phyloP scores from a whole-genome alignment of 2,113 vertebrate genomes.

The Gorilla gorilla region DNA sequence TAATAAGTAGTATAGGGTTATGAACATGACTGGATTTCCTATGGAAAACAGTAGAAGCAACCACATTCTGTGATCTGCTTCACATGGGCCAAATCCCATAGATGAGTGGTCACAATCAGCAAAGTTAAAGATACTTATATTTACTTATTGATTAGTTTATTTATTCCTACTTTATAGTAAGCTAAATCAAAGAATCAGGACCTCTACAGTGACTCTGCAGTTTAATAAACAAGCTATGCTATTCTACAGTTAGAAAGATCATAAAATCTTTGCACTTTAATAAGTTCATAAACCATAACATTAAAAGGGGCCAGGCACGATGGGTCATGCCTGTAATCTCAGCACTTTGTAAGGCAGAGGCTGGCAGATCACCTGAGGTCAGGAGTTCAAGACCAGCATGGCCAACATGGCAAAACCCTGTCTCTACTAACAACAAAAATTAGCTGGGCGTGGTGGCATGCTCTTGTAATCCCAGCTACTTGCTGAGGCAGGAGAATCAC shows the following conservation, averaged over 20 bases:
- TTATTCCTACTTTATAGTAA: background rate
- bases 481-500: too few relatives aligned
- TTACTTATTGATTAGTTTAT: background rate
- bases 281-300: background rate
- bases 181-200: background rate
- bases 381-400: too few relatives aligned
- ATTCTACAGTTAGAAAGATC: background rate
- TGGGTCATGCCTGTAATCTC: too few relatives aligned
- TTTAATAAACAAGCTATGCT: background rate
- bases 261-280: background rate
- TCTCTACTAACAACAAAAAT: too few relatives aligned
- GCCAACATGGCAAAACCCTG: too few relatives aligned
- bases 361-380: too few relatives aligned
- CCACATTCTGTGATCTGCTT: background rate
- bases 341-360: too few relatives aligned
- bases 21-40: background rate
- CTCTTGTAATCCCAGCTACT: too few relatives aligned
- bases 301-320: too few relatives aligned
- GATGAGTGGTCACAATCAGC: background rate
- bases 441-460: too few relatives aligned
- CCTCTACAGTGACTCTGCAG: background rate
- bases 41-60: background rate
- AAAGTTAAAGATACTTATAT: background rate
- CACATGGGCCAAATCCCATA: background rate
- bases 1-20: background rate